phyloP scores from a whole-genome alignment of 2,888 invertebrate genomes.

The Xanthostigma xanthostigma region DNA sequence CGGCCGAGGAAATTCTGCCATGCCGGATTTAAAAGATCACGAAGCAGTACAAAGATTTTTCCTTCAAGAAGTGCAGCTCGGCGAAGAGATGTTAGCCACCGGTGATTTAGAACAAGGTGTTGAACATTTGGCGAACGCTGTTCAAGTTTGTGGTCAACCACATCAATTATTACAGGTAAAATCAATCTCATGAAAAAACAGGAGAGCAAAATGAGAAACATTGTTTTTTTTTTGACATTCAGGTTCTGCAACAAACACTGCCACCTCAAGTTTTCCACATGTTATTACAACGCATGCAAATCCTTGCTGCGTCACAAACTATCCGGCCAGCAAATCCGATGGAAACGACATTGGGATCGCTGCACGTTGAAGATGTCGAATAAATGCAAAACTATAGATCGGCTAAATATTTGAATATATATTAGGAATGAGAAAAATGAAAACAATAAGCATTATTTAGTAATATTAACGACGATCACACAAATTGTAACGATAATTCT shows the following conservation, averaged over 20 bases:
- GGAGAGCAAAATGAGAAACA: not conserved
- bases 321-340: conserved; percentile 21
- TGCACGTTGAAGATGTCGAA: conserved; percentile 29
- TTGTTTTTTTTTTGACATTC: conserved; percentile 12
- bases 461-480: no score
- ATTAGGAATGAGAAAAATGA: no score
- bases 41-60: conserved; percentile 79
- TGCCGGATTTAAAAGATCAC: conserved; percentile 83
- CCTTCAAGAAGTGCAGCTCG: conserved; percentile 70
- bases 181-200: not conserved
- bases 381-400: conserved; percentile 12
- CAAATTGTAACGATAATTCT: no score
- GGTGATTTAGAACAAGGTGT: conserved; percentile 83
- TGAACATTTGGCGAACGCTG: conserved; percentile 91
- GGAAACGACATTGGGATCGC: conserved; percentile 16
- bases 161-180: conserved; percentile 63
- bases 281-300: conserved; percentile 67
- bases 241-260: conserved; percentile 85
- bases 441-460: no score
- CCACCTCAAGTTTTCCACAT: conserved; percentile 89
- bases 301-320: conserved; percentile 30
- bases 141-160: conserved; percentile 94
- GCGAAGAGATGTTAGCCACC: conserved; percentile 78
- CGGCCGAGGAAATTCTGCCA: conserved; percentile 32
- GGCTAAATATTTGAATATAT: no score